A percentile compares a stretch with the other conserved stretches of the same genome.
phyloP scores from a whole-genome alignment of 1,140 invertebrate genomes.

The Ectropis grisescens region DNA sequence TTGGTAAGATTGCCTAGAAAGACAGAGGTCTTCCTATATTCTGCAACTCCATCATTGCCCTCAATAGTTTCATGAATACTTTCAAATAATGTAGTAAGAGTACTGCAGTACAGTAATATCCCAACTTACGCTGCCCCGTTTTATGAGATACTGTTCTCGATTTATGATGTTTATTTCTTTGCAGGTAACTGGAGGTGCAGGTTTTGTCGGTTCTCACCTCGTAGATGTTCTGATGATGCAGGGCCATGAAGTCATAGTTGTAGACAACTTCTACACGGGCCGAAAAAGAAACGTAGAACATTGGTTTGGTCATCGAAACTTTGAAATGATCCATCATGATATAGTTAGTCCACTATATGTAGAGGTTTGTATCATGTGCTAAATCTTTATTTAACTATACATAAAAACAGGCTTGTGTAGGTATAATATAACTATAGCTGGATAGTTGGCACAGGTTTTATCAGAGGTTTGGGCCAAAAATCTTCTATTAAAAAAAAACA shows the following conservation, averaged over 20 bases:
- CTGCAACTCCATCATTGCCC: too few species aligned
- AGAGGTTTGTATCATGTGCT: slow-evolving; percentile 74
- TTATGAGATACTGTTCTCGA: too few species aligned
- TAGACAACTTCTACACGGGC: slow-evolving; percentile 99
- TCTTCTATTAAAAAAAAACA: too few species aligned
- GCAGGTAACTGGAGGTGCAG: slow-evolving; percentile 96
- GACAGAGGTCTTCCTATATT: too few species aligned
- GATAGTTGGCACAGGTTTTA: too few species aligned
- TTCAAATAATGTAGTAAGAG: too few species aligned
- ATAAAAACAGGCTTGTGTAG: neutral
- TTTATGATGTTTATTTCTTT: slow-evolving; percentile 19
- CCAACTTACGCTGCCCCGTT: too few species aligned
- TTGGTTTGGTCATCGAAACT: slow-evolving; percentile 99
- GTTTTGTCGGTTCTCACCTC: slow-evolving; percentile 98
- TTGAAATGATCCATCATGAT: slow-evolving; percentile 98
- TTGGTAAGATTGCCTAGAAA: too few species aligned
- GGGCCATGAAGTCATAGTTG: slow-evolving; percentile 98
- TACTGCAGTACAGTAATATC: too few species aligned
- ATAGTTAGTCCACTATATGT: slow-evolving; percentile 98
- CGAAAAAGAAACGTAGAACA: slow-evolving; percentile 97
- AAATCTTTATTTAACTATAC: neutral
- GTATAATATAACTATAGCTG: neutral
- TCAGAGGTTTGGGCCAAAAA: too few species aligned
- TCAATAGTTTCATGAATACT: too few species aligned
- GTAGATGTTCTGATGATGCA: slow-evolving; percentile 95